phyloP scores from a whole-genome alignment of 23 tunicate species.

The Oikopleura dioica region DNA sequence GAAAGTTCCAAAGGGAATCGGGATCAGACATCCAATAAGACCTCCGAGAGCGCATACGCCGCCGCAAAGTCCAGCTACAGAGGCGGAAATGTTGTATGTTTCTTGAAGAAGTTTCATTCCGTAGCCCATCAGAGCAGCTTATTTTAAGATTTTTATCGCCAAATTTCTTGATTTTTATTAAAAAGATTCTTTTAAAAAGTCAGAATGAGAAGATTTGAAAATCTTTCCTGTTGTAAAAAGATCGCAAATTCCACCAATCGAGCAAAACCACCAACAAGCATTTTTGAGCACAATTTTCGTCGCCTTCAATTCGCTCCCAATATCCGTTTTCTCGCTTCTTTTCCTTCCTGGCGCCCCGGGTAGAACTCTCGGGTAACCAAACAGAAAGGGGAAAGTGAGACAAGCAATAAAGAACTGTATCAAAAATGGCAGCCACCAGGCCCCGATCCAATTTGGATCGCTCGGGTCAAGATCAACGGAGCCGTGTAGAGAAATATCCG shows the following conservation, averaged over 20 bases:
- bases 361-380: not conserved
- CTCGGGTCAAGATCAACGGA: not conserved
- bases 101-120: not conserved
- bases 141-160: no score
- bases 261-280: no score
- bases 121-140: not conserved
- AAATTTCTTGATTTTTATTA: no score
- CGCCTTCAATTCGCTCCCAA: not conserved
- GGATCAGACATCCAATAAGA: not conserved
- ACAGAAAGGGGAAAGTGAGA: not conserved
- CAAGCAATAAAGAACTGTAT: not conserved
- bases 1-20: not conserved
- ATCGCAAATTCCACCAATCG: no score
- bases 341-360: not conserved
- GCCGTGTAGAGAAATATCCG: not conserved
- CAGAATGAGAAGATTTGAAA: no score
- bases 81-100: not conserved
- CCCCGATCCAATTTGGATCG: conserved; percentile 9
- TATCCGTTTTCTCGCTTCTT: not conserved
- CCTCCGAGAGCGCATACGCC: not conserved
- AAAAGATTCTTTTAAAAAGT: no score
- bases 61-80: not conserved
- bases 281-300: no score
- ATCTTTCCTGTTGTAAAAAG: no score
- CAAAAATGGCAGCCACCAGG: not conserved